Conservation (phyloP, 2,888 invertebrate species). For the Anoplius nigerrimus region DNA sequence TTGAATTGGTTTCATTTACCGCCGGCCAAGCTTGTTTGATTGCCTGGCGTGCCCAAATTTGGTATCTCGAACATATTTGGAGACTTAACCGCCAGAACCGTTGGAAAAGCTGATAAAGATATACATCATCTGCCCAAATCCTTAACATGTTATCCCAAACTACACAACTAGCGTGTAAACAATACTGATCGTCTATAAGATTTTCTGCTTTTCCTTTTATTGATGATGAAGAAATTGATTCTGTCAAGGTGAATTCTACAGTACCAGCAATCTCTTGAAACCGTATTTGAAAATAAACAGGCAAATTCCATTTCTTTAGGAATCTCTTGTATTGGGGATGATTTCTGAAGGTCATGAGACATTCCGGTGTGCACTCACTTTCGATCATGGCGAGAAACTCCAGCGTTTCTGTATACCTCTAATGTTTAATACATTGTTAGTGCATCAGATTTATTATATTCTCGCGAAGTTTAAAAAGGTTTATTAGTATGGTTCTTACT, state of each 20-base stretch:
- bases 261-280: constrained; percentile 94
- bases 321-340: constrained; percentile 87
- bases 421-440: constrained; percentile 49
- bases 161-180: constrained; percentile 74
- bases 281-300: constrained; percentile 97
- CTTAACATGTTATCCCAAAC: constrained; percentile 77
- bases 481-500: constrained; percentile 64
- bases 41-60: constrained; percentile 80
- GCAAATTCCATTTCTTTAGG: constrained; percentile 92
- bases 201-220: constrained; percentile 55
- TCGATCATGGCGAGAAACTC: constrained; percentile 86
- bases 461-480: too few species aligned
- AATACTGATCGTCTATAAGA: constrained; percentile 58
- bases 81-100: constrained; percentile 83
- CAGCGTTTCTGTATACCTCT: constrained; percentile 87
- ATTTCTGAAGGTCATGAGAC: constrained; percentile 79
- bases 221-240: constrained; percentile 63
- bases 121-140: constrained; percentile 89
- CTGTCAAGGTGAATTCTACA: constrained; percentile 64
- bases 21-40: constrained; percentile 66
- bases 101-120: constrained; percentile 85
- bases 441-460: too few species aligned
- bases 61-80: constrained; percentile 88
- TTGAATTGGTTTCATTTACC: constrained; percentile 54
- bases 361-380: constrained; percentile 79